These are phyloP conservation scores for Trochalopteron elliotii DNA, from an alignment of 2,113 vertebrate genomes.

Conservation along the genomic window DNA sequence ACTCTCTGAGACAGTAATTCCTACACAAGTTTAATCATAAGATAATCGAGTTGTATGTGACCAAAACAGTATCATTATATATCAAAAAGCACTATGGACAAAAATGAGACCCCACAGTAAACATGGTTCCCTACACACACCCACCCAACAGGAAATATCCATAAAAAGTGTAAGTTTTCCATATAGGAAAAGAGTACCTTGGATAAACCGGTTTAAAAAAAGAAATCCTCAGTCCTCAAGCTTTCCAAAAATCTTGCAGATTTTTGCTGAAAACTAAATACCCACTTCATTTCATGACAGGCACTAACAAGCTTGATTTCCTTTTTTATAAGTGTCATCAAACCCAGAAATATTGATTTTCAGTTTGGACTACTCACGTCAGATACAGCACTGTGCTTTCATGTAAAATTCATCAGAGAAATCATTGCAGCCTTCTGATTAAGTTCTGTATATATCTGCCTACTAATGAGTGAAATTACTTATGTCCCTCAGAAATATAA, in stretches of 20 bases:
- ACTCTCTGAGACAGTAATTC: neutral
- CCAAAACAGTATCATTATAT: neutral
- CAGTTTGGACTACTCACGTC: neutral
- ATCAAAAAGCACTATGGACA: neutral
- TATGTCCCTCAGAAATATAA: constrained; percentile 57
- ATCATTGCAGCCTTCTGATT: neutral
- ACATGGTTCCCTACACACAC: neutral
- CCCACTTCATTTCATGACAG: neutral
- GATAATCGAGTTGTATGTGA: neutral
- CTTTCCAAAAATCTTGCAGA: neutral
- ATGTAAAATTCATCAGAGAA: constrained; percentile 18
- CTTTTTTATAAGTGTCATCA: neutral
- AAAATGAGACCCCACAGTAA: neutral
- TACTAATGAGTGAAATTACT: constrained; percentile 35
- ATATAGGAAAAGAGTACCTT: neutral
- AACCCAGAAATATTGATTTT: neutral
- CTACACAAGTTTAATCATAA: neutral
- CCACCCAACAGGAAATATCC: neutral
- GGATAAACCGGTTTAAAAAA: neutral
- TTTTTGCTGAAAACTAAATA: constrained; percentile 30
- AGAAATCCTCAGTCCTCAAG: neutral
- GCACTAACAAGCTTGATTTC: neutral
- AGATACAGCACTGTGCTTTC: neutral
- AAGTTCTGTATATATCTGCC: neutral
- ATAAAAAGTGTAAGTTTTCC: neutral